phyloP scores from a whole-genome alignment of 2,888 invertebrate genomes.

The Drosophila paranaensis region DNA sequence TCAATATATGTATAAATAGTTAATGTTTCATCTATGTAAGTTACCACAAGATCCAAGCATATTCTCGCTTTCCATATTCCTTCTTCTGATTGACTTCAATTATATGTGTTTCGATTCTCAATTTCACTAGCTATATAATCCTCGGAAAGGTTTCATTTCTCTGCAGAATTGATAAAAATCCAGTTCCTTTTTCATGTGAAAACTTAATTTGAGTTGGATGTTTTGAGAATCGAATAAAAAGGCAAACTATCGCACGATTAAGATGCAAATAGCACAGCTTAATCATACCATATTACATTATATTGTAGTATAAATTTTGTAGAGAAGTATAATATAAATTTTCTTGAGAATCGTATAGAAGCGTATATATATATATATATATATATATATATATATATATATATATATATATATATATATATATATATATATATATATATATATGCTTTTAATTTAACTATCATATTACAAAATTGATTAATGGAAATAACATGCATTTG shows the following conservation, averaged over 20 bases:
- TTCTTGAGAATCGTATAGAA: neutral
- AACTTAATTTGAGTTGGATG: neutral
- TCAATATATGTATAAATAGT: neutral
- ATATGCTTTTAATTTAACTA: neutral
- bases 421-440: rapidly evolving
- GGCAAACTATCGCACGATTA: neutral
- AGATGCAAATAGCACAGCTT: neutral
- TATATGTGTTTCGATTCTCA: neutral
- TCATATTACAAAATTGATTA: neutral
- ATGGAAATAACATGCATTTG: conserved; percentile 15
- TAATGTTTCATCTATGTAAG: neutral
- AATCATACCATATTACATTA: neutral
- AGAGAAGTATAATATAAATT: no score
- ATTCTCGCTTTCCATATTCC: no score
- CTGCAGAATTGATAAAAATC: neutral
- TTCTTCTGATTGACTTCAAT: neutral
- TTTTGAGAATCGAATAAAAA: neutral
- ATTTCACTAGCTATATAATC: neutral
- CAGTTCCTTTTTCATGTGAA: neutral
- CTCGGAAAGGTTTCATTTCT: neutral
- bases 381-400: rapidly evolving
- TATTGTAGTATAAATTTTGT: neutral
- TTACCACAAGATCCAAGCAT: neutral
- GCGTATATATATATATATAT: neutral
- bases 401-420: rapidly evolving